Base-by-base conservation (phyloP, 2,113 vertebrate genomes). In the Nesoenas mayeri region DNA sequence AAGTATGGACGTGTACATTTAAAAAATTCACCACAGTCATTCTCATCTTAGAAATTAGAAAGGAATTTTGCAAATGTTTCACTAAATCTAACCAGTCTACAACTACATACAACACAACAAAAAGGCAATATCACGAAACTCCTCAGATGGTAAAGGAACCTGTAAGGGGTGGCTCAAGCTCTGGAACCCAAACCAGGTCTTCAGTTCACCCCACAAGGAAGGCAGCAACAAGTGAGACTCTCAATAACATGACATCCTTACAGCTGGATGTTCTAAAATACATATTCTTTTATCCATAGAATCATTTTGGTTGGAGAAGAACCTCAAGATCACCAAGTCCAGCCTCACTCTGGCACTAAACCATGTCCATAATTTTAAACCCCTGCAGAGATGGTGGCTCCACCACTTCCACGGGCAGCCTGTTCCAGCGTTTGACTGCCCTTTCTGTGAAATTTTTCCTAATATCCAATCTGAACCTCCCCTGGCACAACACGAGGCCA, bases 221-320 rank as follows among this genome's bases (percentile, higher is more conserved):
- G 9, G 38, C 65, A 74, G 29, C 9, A 32, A 62, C 44, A 31
- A 53, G 2, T 14, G 24, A 6, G 28, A 31, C 19, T 79, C 34
- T 24, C 57, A 16, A 17, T 9, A n/a, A 32, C 2, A 62, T 1
- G 7, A 53, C 0, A 0, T 66, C 51, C 22, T 32, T 78, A 21
- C 61, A 50, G n/a, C 0, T 47, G 54, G 24, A 47, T 47, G 29
- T 44, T 72, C 38, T 71, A 65, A 82, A 72, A 60, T 11, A 22
- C 0, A 15, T 42, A 40, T 42, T 53, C 18, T 66, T 78, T 51
- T 5, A 56, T 48, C 25, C 29, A 20, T 4, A 47, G 44, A 47
- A 19, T 47, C 44, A 19, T 47, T 47, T 47, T 47, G 44, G 44
- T 47, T 47, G 44, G 44, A 47, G 44, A 47, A 47, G 18, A 47